phyloP scores from a whole-genome alignment of 2,888 invertebrate genomes.

The Drosophila basisetae region DNA sequence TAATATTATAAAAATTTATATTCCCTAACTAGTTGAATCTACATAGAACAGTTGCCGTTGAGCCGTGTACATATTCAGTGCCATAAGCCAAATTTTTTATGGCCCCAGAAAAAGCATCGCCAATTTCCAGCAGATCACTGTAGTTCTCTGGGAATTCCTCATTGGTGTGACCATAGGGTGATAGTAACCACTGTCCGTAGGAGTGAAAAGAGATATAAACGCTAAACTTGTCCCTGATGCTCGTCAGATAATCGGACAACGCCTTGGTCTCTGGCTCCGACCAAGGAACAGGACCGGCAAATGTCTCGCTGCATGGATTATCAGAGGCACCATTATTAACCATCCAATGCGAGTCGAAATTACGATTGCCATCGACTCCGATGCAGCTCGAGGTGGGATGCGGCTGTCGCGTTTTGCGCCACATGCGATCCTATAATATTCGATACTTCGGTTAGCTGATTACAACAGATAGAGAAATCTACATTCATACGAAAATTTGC shows the following conservation, averaged over 20 bases:
- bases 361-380: slow-evolving; percentile 84
- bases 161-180: slow-evolving; percentile 87
- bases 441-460: background rate
- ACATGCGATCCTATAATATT: slow-evolving; percentile 87
- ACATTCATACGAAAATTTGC: background rate
- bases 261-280: slow-evolving; percentile 87
- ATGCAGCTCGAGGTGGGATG: slow-evolving; percentile 77
- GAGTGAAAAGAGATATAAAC: slow-evolving; percentile 88
- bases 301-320: slow-evolving; percentile 85
- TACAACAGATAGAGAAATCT: background rate
- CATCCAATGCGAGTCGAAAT: slow-evolving; percentile 84
- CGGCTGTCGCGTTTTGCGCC: slow-evolving; percentile 89
- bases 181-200: slow-evolving; percentile 88
- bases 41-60: slow-evolving; percentile 87
- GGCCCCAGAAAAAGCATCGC: slow-evolving; percentile 86
- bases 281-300: slow-evolving; percentile 86
- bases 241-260: slow-evolving; percentile 85
- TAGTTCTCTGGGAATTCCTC: slow-evolving; percentile 85
- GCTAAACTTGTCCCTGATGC: slow-evolving; percentile 84
- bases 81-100: slow-evolving; percentile 85
- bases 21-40: slow-evolving; percentile 42
- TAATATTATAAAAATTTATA: background rate
- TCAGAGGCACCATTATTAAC: slow-evolving; percentile 86
- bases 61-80: slow-evolving; percentile 86
- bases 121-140: slow-evolving; percentile 85